Evolutionary conservation across 2,888 invertebrate genomes (phyloP).

Genomic region (Autographa pulchrina): DNA sequence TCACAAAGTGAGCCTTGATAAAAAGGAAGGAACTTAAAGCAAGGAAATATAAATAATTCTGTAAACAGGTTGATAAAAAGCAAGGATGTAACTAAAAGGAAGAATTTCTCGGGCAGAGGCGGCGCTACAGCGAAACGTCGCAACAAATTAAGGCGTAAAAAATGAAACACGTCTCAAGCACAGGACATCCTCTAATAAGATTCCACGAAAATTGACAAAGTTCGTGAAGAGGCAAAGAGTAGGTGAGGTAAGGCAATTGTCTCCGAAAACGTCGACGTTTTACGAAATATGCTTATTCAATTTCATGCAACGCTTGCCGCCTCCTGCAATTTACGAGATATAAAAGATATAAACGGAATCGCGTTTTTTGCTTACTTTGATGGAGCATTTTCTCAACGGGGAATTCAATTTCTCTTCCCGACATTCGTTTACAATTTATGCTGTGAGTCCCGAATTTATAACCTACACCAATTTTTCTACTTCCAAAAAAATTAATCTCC

Average conservation of each 20-base stretch:
- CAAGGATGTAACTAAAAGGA: slow-evolving; percentile 8
- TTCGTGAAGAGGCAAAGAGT: slow-evolving; percentile 87
- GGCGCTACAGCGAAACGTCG: slow-evolving; percentile 40
- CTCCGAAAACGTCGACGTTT: slow-evolving; percentile 89
- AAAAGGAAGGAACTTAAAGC: background rate
- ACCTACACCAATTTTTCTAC: slow-evolving; percentile 63
- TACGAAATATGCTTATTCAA: slow-evolving; percentile 90
- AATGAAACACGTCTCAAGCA: slow-evolving; percentile 76
- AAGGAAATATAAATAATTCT: background rate
- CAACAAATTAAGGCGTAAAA: slow-evolving; percentile 67
- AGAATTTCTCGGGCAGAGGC: slow-evolving; percentile 19
- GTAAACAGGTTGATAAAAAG: slow-evolving; percentile 13
- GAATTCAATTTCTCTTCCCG: slow-evolving; percentile 87
- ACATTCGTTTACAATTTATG: slow-evolving; percentile 85
- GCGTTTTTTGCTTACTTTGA: slow-evolving; percentile 89
- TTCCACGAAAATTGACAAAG: slow-evolving; percentile 89
- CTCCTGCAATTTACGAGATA: slow-evolving; percentile 90
- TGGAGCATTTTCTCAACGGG: slow-evolving; percentile 88
- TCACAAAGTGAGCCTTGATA: background rate
- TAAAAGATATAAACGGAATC: slow-evolving; percentile 90
- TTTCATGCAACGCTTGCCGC: slow-evolving; percentile 90
- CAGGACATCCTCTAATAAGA: slow-evolving; percentile 85
- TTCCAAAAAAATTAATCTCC: slow-evolving; percentile 40
- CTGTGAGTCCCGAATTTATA: slow-evolving; percentile 75
- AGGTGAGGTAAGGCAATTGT: slow-evolving; percentile 90